Evolutionary conservation across 2,888 invertebrate genomes (phyloP), one percentile per base, ranked within the genome.

Genomic region (Polydrusus cervinus): DNA sequence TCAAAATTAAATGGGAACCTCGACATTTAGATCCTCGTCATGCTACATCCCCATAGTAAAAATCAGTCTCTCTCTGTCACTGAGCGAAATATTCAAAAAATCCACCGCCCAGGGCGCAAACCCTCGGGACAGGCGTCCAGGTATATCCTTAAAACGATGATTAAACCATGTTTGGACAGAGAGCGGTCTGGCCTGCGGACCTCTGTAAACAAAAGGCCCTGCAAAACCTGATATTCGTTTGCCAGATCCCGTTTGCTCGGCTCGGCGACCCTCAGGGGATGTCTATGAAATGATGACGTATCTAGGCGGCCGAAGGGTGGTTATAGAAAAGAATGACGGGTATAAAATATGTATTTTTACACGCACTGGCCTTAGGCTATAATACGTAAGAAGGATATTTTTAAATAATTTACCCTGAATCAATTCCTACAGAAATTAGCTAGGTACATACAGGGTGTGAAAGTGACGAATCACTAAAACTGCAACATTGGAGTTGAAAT

Each of bases 151-250:
- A 55, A 53, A 67, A 67, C 67, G 70, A 71, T 75, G 70, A 74
- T 70, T 74, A 74, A 65, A 71, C 75, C 61, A 67, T 75, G 75
- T 71, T 75, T 75, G 71, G 61, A 66, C 65, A 71, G 75, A 62
- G 66, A 66, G 53, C 66, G 60, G 71, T 66, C 57, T 57, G 64
- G 74, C 70, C 74, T 74, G 74, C 65, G 75, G 71, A 71, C 66
- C 75, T 71, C 61, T 40, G 71, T 71, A 75, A 75, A 75, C 75
- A 75, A 75, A 75, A 75, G 71, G 67, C 67, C 67, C 71, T 38
- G 66, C 71, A 71, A 75, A 75, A 71, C 74, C 74, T 74, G 61
- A 67, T 74, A 74, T 74, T 74, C 74, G 74, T 61, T 68, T 71
- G 71, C 64, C 30, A 47, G 64, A 53, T 64, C 71, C 62, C 34